Percentiles rank a stretch among this genome's conserved stretches.
Evolutionary conservation across 1,140 invertebrate species (phyloP).

Genomic region (Trichonephila inaurata): DNA sequence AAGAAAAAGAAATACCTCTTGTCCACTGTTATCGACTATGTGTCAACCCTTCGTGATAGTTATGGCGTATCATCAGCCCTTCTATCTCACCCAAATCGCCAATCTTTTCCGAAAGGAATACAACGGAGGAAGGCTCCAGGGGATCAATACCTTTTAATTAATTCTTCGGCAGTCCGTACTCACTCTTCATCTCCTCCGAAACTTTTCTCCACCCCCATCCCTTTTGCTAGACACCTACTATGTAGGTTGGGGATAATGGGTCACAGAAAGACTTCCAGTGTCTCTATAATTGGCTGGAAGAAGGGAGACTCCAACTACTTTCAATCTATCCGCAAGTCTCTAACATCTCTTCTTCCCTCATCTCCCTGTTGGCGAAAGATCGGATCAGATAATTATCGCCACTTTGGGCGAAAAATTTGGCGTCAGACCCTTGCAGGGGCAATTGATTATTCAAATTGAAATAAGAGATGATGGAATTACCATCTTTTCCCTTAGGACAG

Average conservation of each 20-base stretch:
- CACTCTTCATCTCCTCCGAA: not conserved
- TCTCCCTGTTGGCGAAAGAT: not conserved
- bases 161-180: conserved; percentile 36
- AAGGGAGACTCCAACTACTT: conserved; percentile 23
- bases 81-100: conserved; percentile 17
- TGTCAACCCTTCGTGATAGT: not conserved
- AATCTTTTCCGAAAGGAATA: conserved; percentile 40
- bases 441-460: conserved; percentile 37
- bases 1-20: not conserved
- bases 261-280: conserved; percentile 36
- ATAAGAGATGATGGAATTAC: not conserved
- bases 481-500: no score
- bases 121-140: not conserved
- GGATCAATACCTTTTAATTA: conserved; percentile 61
- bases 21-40: conserved; percentile 15
- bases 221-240: conserved; percentile 10
- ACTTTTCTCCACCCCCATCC: not conserved
- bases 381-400: conserved; percentile 41
- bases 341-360: not conserved
- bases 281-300: conserved; percentile 47
- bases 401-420: conserved; percentile 50
- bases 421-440: not conserved
- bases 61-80: conserved; percentile 24
- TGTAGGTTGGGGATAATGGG: conserved; percentile 50
- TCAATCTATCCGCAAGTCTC: conserved; percentile 12